Evolutionary conservation across 2,888 invertebrate species (phyloP).

Genomic region (Dolomedes plantarius): DNA sequence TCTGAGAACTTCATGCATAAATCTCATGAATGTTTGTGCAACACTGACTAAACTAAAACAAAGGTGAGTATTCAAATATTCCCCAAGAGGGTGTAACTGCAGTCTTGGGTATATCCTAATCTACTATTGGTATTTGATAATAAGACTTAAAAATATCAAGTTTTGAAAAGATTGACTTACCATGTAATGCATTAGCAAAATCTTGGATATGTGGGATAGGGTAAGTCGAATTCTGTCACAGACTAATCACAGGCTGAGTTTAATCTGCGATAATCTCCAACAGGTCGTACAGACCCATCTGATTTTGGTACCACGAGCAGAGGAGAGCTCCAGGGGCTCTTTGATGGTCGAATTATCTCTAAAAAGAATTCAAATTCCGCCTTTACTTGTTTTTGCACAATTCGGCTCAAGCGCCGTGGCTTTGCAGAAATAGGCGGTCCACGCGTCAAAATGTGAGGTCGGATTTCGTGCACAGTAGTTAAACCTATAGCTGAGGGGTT

Average conservation of each 20-base stretch:
- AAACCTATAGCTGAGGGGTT: too few species aligned
- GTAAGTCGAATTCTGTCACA: constrained; percentile 76
- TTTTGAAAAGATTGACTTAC: constrained; percentile 23
- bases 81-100: constrained; percentile 76
- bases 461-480: too few species aligned
- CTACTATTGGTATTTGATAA: not conserved
- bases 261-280: constrained; percentile 76
- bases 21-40: constrained; percentile 76
- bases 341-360: constrained; percentile 72
- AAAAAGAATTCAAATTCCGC: not conserved
- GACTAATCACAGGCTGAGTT: too few species aligned
- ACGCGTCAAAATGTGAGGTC: too few species aligned
- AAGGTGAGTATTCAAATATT: constrained; percentile 76
- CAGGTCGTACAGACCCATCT: constrained; percentile 62
- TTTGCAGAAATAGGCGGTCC: too few species aligned
- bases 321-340: not conserved
- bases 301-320: not conserved
- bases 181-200: constrained; percentile 74
- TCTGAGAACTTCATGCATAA: constrained; percentile 29
- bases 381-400: not conserved
- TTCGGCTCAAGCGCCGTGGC: not conserved
- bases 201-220: constrained; percentile 76
- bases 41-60: constrained; percentile 77
- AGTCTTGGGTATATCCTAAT: constrained; percentile 57
- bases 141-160: constrained; percentile 74